Evolutionary conservation across 2,888 invertebrate species (phyloP).

Genomic region (Campaea margaritaria): DNA sequence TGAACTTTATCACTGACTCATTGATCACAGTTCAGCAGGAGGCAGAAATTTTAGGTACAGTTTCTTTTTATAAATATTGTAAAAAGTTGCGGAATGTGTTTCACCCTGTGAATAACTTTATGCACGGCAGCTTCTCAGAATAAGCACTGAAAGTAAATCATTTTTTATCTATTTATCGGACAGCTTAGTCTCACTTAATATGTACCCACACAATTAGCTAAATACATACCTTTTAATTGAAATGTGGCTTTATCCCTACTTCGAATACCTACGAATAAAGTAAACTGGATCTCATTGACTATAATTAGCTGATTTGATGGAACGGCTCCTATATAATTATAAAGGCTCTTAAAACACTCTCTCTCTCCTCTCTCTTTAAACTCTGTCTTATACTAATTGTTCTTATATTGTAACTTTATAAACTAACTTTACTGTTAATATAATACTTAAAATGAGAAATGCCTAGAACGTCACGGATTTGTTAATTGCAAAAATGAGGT

Average conservation of each 20-base stretch:
- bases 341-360: too few relatives aligned
- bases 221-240: too few relatives aligned
- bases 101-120: background rate
- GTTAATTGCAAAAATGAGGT: background rate
- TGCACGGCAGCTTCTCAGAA: background rate
- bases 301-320: background rate
- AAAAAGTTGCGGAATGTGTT: background rate
- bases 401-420: too few relatives aligned
- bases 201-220: background rate
- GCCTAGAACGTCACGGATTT: background rate
- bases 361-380: too few relatives aligned
- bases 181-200: background rate
- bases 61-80: background rate
- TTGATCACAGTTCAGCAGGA: background rate
- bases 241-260: background rate
- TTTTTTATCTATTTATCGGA: background rate
- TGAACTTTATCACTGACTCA: background rate
- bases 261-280: background rate
- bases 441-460: too few relatives aligned
- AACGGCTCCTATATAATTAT: background rate
- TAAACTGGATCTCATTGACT: conserved; percentile 12
- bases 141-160: conserved; percentile 1
- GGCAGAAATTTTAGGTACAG: background rate
- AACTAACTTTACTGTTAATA: too few relatives aligned
- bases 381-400: too few relatives aligned